Percentiles rank a stretch among this genome's conserved stretches.
Evolutionary conservation across 2,113 vertebrate genomes (phyloP).

Genomic region (Nannobrachium achirus): DNA sequence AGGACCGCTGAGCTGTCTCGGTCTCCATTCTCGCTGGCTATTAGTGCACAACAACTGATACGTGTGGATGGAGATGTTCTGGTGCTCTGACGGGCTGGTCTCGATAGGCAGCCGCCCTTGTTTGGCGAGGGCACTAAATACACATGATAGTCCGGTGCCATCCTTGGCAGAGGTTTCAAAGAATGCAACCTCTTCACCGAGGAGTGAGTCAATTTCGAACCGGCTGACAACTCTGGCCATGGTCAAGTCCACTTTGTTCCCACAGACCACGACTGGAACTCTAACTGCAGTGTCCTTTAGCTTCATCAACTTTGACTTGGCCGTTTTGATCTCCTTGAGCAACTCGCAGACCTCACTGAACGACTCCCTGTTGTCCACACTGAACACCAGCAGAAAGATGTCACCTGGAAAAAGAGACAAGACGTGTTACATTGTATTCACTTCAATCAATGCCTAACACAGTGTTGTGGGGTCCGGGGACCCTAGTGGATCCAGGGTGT

Average conservation of each 20-base stretch:
- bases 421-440: not conserved
- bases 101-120: slow-evolving; percentile 74
- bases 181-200: slow-evolving; percentile 57
- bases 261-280: slow-evolving; percentile 69
- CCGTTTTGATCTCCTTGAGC: slow-evolving; percentile 68
- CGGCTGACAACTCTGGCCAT: slow-evolving; percentile 43
- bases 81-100: slow-evolving; percentile 70
- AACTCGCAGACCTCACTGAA: slow-evolving; percentile 65
- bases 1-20: slow-evolving; percentile 48
- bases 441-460: too few relatives aligned
- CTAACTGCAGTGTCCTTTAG: slow-evolving; percentile 47
- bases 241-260: slow-evolving; percentile 74
- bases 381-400: slow-evolving; percentile 79
- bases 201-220: slow-evolving; percentile 39
- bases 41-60: slow-evolving; percentile 66
- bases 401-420: slow-evolving; percentile 67
- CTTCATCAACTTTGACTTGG: slow-evolving; percentile 73
- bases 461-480: too few relatives aligned
- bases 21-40: slow-evolving; percentile 46
- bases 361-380: slow-evolving; percentile 74
- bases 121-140: slow-evolving; percentile 69
- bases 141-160: slow-evolving; percentile 62
- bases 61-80: slow-evolving; percentile 66
- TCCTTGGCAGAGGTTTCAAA: slow-evolving; percentile 79
- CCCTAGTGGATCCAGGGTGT: too few relatives aligned